phyloP scores from a whole-genome alignment of 1,140 invertebrate species.

The Brachionus sp. region DNA sequence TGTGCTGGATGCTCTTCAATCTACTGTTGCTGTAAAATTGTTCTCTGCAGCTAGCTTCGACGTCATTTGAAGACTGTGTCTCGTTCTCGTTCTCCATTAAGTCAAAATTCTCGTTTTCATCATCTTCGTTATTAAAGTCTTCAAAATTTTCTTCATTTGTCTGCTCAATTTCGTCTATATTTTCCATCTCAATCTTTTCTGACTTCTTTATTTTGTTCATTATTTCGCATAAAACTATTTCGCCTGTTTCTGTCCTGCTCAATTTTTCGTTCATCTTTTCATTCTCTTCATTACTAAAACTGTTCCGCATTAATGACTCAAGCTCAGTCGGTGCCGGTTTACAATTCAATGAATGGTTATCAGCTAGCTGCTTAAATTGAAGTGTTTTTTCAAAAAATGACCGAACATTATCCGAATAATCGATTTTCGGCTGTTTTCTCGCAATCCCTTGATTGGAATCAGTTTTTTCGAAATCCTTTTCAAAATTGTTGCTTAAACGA shows the following conservation, averaged over 20 bases:
- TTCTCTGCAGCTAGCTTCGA: background rate
- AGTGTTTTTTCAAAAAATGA: background rate
- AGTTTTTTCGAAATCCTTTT: background rate
- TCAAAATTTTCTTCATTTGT: background rate
- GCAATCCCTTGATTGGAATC: background rate
- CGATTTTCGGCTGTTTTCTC: background rate
- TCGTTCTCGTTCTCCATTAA: background rate
- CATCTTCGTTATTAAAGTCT: background rate
- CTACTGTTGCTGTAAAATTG: background rate
- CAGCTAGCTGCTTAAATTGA: background rate
- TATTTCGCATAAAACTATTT: background rate
- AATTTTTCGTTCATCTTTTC: background rate
- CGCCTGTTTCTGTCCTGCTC: background rate
- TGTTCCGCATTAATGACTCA: background rate
- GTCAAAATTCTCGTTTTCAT: slow-evolving; percentile 13
- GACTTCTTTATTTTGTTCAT: background rate
- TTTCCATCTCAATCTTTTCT: background rate
- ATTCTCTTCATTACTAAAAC: slow-evolving; percentile 34
- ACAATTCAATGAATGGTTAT: background rate
- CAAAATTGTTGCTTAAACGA: background rate
- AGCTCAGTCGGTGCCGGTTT: background rate
- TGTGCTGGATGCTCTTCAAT: background rate
- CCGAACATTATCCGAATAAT: background rate
- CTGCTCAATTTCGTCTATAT: background rate
- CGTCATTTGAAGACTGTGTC: background rate